A percentile compares a stretch with the other conserved stretches of the same genome.
Conservation (phyloP, 2,797 vertebrate genomes). For the Nannoperca australis region DNA sequence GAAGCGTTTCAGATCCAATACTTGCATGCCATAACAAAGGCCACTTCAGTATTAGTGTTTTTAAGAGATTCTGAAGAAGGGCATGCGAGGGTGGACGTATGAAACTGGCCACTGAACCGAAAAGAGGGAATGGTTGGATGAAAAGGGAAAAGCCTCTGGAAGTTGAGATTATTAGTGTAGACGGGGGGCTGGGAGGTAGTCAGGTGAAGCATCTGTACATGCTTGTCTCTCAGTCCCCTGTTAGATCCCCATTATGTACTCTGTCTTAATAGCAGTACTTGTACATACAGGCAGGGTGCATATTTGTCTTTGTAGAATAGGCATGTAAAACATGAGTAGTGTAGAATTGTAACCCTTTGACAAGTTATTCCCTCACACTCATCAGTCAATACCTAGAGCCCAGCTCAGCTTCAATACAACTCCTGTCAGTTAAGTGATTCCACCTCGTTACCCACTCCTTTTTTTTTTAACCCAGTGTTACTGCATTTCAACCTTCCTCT, state of each 20-base stretch:
- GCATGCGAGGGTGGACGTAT: constrained; percentile 11
- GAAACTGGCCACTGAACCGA: constrained; percentile 45
- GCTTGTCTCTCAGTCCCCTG: constrained; percentile 74
- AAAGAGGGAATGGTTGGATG: constrained; percentile 20
- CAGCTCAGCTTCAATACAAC: not conserved
- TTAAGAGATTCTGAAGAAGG: constrained; percentile 8
- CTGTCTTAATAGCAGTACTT: constrained; percentile 6
- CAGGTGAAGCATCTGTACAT: constrained; percentile 77
- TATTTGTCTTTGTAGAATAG: constrained; percentile 54
- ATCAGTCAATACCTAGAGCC: not conserved
- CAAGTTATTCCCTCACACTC: constrained; percentile 3
- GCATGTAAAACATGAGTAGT: constrained; percentile 45
- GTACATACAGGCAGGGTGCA: constrained; percentile 8
- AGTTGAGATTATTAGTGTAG: constrained; percentile 49
- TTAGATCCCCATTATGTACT: constrained; percentile 22
- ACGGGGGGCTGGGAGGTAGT: constrained; percentile 67
- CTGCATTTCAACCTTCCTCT: constrained; percentile 60
- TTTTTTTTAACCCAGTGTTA: not conserved
- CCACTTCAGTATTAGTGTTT: not conserved
- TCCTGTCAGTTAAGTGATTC: constrained; percentile 8
- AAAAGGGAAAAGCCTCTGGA: constrained; percentile 21
- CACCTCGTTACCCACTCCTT: not conserved
- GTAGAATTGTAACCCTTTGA: constrained; percentile 11
- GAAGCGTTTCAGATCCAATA: constrained; percentile 16
- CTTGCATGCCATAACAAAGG: not conserved